These are phyloP conservation scores for Diplodus sargus DNA, from an alignment of 2,797 vertebrate species.

Conservation along the genomic window DNA sequence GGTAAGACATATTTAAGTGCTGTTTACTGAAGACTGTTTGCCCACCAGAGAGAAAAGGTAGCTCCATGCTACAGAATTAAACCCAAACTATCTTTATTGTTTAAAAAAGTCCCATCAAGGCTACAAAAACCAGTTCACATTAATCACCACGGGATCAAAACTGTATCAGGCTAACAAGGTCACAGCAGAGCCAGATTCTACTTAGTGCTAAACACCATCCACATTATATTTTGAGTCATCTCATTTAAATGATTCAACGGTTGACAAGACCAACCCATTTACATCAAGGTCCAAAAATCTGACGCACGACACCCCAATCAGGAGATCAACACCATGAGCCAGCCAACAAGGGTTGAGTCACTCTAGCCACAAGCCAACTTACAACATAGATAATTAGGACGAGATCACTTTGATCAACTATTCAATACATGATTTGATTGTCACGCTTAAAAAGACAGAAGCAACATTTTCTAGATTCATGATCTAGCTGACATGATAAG, in stretches of 20 bases:
- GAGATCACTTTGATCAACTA: background rate
- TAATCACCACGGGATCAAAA: background rate
- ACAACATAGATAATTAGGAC: background rate
- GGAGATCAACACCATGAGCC: background rate
- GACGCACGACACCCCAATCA: background rate
- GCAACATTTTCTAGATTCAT: background rate
- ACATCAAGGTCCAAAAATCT: background rate
- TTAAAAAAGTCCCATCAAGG: too few species aligned
- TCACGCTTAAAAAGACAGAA: background rate
- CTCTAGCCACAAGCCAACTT: too few species aligned
- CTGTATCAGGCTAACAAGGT: background rate
- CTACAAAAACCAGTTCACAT: background rate
- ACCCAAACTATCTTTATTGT: background rate
- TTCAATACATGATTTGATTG: background rate
- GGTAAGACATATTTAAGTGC: background rate
- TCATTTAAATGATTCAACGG: background rate
- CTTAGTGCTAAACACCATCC: background rate
- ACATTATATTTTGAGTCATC: background rate
- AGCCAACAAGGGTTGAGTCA: background rate
- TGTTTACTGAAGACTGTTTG: conserved; percentile 13
- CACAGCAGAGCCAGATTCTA: background rate
- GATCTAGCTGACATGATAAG: background rate
- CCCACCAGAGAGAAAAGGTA: conserved; percentile 19
- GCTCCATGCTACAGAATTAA: conserved; percentile 2
- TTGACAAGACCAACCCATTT: conserved; percentile 5